These are phyloP conservation scores for Agrochola lota DNA, from an alignment of 2,888 invertebrate genomes.

Conservation along the genomic window DNA sequence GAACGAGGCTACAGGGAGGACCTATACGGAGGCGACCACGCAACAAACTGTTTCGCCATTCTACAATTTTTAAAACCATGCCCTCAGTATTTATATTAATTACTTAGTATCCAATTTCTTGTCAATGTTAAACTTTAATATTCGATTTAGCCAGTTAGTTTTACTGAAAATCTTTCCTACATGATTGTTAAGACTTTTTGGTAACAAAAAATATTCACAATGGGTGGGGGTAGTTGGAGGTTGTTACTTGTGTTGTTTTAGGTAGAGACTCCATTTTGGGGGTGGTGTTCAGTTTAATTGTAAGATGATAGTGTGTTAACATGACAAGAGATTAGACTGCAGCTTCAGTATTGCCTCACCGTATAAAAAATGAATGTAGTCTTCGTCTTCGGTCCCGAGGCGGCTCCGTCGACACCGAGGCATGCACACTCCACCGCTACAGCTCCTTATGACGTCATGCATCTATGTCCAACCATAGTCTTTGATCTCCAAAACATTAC, in stretches of 20 bases:
- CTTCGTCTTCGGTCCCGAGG: conserved; percentile 72
- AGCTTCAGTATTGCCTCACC: conserved; percentile 77
- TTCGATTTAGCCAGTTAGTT: background rate
- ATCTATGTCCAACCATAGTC: conserved; percentile 79
- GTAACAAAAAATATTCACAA: conserved; percentile 1
- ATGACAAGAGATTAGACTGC: conserved; percentile 63
- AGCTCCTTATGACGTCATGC: conserved; percentile 82
- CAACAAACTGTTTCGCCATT: conserved; percentile 51
- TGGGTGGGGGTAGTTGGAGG: background rate
- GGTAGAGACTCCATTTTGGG: background rate
- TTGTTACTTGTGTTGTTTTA: background rate
- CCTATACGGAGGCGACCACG: background rate
- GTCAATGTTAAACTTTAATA: conserved; percentile 42
- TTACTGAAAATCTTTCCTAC: conserved; percentile 3
- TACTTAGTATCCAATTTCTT: conserved; percentile 58
- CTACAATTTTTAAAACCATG: conserved; percentile 63
- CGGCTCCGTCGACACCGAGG: conserved; percentile 70
- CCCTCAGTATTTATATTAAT: conserved; percentile 59
- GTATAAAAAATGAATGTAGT: conserved; percentile 66
- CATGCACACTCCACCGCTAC: conserved; percentile 85
- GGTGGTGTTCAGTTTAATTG: background rate
- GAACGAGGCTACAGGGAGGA: background rate
- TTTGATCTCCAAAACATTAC: conserved; percentile 68
- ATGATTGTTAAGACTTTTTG: background rate
- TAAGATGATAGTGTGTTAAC: conserved; percentile 24